Conservation (phyloP, 2,113 vertebrate species). For the Anolis sagrei region DNA sequence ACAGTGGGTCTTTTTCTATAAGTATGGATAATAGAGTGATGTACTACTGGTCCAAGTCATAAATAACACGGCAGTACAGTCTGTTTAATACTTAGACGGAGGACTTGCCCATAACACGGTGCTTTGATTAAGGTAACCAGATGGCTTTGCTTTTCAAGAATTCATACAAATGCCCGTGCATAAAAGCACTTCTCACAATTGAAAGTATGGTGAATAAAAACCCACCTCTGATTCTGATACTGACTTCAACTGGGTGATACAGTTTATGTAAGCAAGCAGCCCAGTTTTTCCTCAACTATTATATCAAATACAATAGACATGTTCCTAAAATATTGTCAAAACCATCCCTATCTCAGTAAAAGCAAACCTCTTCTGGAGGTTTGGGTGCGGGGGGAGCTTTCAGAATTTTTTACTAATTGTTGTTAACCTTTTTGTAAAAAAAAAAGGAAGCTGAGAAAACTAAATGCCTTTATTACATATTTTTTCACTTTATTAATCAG, state of each 20-base stretch:
- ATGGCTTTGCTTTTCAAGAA: slow-evolving; percentile 63
- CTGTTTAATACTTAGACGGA: slow-evolving; percentile 64
- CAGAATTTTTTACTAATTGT: background rate
- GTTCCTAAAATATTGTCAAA: background rate
- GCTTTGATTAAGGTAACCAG: slow-evolving; percentile 72
- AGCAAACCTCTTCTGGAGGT: background rate
- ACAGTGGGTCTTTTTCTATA: slow-evolving; percentile 74
- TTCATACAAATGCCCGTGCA: background rate
- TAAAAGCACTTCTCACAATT: slow-evolving; percentile 23
- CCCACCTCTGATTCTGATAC: background rate
- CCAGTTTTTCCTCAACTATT: background rate
- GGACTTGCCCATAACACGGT: slow-evolving; percentile 65
- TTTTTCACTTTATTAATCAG: no score
- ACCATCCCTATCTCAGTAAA: background rate
- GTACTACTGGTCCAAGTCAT: slow-evolving; percentile 64
- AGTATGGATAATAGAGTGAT: slow-evolving; percentile 66
- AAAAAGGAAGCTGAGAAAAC: no score
- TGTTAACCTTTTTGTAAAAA: no score
- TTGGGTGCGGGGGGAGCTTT: background rate
- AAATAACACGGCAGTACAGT: slow-evolving; percentile 62
- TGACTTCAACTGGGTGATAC: slow-evolving; percentile 7
- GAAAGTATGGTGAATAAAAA: slow-evolving; percentile 27
- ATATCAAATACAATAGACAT: background rate
- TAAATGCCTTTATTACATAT: no score
- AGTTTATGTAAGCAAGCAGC: background rate